Conservation (phyloP, 1,140 invertebrate species). For the Cyrtorhinus lividipennis region DNA sequence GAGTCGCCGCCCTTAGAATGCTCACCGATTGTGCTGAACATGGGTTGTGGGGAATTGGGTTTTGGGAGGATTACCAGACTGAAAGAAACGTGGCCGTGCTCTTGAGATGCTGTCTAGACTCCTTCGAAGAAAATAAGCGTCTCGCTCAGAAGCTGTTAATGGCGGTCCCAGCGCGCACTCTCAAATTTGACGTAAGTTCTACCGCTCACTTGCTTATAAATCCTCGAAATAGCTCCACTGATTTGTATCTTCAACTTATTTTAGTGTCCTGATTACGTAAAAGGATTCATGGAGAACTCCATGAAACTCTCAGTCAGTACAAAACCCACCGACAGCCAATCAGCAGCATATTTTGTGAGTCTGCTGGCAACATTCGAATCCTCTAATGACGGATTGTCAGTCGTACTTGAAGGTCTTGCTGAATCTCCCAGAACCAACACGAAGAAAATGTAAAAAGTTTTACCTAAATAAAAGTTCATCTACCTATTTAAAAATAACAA, state of each 20-base stretch:
- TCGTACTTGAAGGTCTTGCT: too few relatives aligned
- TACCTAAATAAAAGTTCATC: too few relatives aligned
- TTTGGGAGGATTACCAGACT: constrained; percentile 12
- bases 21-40: constrained; percentile 28
- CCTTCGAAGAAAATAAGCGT: constrained; percentile 64
- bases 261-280: constrained; percentile 29
- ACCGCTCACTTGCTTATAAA: neutral
- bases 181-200: constrained; percentile 30
- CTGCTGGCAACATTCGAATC: constrained; percentile 28
- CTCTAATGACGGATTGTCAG: too few relatives aligned
- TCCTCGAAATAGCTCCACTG: neutral
- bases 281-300: constrained; percentile 34
- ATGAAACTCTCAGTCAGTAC: constrained; percentile 48
- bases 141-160: constrained; percentile 41
- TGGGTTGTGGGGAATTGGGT: constrained; percentile 17
- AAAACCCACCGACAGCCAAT: constrained; percentile 62
- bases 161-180: constrained; percentile 29
- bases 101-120: constrained; percentile 37
- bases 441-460: too few relatives aligned
- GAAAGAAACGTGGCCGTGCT: constrained; percentile 11
- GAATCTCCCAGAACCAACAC: too few relatives aligned
- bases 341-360: constrained; percentile 58
- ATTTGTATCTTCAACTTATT: constrained; percentile 21
- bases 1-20: constrained; percentile 45
- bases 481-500: too few relatives aligned